Conservation (phyloP, 2,797 vertebrate genomes). For the Taeniopygia guttata region DNA sequence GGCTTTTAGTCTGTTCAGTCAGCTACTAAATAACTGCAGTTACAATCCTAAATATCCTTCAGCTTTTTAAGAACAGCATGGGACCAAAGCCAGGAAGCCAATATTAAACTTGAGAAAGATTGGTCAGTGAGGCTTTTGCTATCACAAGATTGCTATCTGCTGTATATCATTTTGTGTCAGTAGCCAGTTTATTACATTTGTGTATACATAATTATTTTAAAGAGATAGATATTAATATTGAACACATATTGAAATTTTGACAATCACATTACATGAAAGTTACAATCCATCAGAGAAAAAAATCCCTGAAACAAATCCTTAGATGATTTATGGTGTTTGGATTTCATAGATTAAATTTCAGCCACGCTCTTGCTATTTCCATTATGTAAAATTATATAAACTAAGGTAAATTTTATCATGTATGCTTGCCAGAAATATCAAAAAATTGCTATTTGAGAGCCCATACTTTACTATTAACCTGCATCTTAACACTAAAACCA, state of each 20-base stretch:
- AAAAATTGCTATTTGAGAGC: not conserved
- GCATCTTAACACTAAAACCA: not conserved
- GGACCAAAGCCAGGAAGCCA: not conserved
- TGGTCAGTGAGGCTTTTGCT: not conserved
- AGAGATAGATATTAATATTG: slow-evolving; percentile 34
- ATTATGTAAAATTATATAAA: slow-evolving; percentile 8
- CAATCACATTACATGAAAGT: slow-evolving; percentile 33
- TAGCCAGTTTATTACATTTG: slow-evolving; percentile 55
- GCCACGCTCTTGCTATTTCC: not conserved
- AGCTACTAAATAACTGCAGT: not conserved
- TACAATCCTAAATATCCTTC: not conserved
- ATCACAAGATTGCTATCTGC: not conserved
- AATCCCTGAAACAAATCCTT: rapidly evolving
- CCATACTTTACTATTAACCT: not conserved
- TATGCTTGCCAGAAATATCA: not conserved
- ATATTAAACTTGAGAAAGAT: slow-evolving; percentile 51
- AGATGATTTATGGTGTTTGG: slow-evolving; percentile 50
- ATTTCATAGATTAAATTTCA: slow-evolving; percentile 63
- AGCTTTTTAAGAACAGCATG: not conserved
- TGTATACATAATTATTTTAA: slow-evolving; percentile 48
- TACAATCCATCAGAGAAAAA: not conserved
- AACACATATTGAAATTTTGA: slow-evolving; percentile 40
- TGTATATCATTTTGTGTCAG: slow-evolving; percentile 9
- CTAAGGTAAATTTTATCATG: not conserved
- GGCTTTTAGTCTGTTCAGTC: not conserved